A percentile compares a stretch with the other conserved stretches of the same genome.
These are phyloP conservation scores for Bombyx mori DNA, from an alignment of 1,140 invertebrate genomes.

Conservation along the genomic window DNA sequence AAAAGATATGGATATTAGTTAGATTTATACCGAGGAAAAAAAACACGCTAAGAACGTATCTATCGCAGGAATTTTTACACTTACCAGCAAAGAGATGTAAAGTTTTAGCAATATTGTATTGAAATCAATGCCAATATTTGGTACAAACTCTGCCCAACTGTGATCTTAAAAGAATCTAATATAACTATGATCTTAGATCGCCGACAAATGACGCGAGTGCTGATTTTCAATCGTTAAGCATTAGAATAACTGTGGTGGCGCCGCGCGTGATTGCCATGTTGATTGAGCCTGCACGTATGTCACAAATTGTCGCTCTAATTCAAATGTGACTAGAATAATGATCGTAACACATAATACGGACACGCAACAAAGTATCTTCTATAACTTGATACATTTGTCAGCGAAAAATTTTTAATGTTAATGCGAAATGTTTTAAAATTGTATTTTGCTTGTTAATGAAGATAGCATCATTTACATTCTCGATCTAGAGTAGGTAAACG, in stretches of 20 bases:
- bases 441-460: conserved; percentile 39
- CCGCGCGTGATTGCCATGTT: conserved; percentile 53
- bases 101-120: no score
- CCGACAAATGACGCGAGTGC: conserved; percentile 29
- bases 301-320: conserved; percentile 60
- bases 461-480: conserved; percentile 50
- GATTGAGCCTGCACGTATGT: conserved; percentile 50
- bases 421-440: not conserved
- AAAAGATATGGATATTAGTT: conserved; percentile 28
- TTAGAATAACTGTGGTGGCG: conserved; percentile 51
- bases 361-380: no score
- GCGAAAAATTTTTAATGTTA: no score
- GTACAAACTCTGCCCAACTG: no score
- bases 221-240: conserved; percentile 52
- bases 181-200: no score
- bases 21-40: conserved; percentile 36
- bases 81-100: no score
- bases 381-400: no score
- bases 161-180: no score
- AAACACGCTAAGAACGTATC: not conserved
- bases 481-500: conserved; percentile 53
- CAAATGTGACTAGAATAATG: conserved; percentile 44
- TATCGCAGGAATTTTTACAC: no score
- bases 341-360: not conserved
- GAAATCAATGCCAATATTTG: no score